Evolutionary conservation across 2,797 vertebrate genomes (phyloP), one percentile per base, ranked within the genome.

Genomic region (Mus caroli): DNA sequence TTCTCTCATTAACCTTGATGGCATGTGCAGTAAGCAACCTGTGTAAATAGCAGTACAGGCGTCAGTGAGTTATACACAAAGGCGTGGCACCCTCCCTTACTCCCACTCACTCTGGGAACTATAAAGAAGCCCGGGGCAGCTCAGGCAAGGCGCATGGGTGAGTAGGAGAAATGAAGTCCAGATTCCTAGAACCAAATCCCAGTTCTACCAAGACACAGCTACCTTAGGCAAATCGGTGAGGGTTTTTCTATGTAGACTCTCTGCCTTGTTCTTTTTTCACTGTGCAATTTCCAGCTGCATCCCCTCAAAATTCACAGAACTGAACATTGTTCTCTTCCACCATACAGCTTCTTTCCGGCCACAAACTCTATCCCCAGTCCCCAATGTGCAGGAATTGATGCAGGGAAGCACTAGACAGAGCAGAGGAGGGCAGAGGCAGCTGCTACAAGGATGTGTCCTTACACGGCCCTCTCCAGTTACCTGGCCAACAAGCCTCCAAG

Each of bases 371-470:
- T 75, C 52, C 34, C 28, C 64, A 92, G 52, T 78, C 78, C 62
- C 37, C 50, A 64, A 58, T 19, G 46, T 43, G 26, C 15, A 73
- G 64, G 85, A 15, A n/a, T 60, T 8, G 10, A 6, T 11, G 1
- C 34, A 50, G 22, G 77, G 26, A 90, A 22, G 34, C 46, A 46
- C 22, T n/a, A 4, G 26, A 75, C 76, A 75, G 71, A 75, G 26
- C 86, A 73, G 22, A 60, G 69, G 8, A 71, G 28, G 17, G 17
- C 82, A 37, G 37, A 37, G 83, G 46, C 28, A 43, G 14, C 1
- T 2, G 34, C 67, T 87, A 19, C 7, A 19, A 76, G 22, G 15
- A 11, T 13, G 43, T 88, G 88, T 97, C 94, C 92, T 96, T 31
- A 94, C 24, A n/a, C 0, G 12, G 67, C 95, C 95, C 95, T 94